A percentile compares a stretch with the other conserved stretches of the same genome.
Conservation (phyloP, 2,888 invertebrate genomes). For the Saturnia japonica region DNA sequence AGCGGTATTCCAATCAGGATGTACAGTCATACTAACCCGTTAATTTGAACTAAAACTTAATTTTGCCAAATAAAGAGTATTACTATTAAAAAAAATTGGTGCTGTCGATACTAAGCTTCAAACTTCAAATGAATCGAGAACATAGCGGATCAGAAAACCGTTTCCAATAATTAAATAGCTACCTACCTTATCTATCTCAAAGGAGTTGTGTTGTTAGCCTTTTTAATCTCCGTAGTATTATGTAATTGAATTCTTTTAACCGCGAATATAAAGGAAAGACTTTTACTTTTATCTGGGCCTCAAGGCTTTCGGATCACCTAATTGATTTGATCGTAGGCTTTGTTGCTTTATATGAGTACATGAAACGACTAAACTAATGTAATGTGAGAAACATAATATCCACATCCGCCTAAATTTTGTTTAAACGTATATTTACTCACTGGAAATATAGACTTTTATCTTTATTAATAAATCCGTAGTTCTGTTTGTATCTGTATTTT, state of each 20-base stretch:
- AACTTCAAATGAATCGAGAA: constrained; percentile 9
- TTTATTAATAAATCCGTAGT: too few species aligned
- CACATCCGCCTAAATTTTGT: not conserved
- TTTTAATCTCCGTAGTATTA: constrained; percentile 75
- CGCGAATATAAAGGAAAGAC: constrained; percentile 72
- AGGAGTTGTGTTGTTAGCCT: constrained; percentile 65
- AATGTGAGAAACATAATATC: not conserved
- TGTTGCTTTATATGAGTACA: constrained; percentile 38
- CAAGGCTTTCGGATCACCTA: constrained; percentile 55
- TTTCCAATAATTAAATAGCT: constrained; percentile 69
- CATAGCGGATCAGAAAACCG: constrained; percentile 37
- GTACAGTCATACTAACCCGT: too few species aligned
- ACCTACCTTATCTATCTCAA: constrained; percentile 58
- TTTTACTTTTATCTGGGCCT: constrained; percentile 67
- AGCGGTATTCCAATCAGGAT: too few species aligned
- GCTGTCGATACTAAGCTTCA: constrained; percentile 10
- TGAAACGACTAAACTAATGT: not conserved
- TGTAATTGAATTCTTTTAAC: constrained; percentile 79
- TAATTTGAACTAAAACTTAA: not conserved
- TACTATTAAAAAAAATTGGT: not conserved
- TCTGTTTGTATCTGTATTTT: too few species aligned
- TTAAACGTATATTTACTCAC: not conserved
- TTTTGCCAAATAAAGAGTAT: not conserved
- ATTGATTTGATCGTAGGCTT: constrained; percentile 68
- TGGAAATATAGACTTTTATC: too few species aligned